Evolutionary conservation across 2,888 invertebrate genomes (phyloP).

Genomic region (Melanotus villosus): DNA sequence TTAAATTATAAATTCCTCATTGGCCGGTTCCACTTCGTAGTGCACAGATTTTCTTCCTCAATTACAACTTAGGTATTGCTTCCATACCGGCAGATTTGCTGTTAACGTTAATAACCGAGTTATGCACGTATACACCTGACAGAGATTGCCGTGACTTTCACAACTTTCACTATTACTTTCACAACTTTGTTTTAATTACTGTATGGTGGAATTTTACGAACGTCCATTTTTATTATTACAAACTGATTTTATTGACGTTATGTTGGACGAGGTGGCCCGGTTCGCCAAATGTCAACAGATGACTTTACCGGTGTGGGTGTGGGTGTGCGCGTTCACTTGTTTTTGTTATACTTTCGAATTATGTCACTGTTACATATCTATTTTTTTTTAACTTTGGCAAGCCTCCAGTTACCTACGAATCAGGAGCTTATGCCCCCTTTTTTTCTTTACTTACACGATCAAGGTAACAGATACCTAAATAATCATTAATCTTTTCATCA

Average conservation of each 20-base stretch:
- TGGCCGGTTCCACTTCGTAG: neutral
- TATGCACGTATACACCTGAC: slow-evolving; percentile 35
- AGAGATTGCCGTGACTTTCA: slow-evolving; percentile 47
- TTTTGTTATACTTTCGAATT: slow-evolving; percentile 29
- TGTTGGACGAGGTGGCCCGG: neutral
- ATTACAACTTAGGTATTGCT: neutral
- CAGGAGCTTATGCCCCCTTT: slow-evolving; percentile 9
- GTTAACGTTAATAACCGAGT: slow-evolving; percentile 16
- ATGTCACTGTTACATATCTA: slow-evolving; percentile 35
- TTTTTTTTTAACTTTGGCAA: slow-evolving; percentile 37
- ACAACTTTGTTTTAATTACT: slow-evolving; percentile 39
- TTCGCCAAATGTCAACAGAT: slow-evolving; percentile 10
- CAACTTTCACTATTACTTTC: slow-evolving; percentile 55
- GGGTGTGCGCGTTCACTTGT: neutral
- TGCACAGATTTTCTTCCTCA: slow-evolving; percentile 8
- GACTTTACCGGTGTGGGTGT: slow-evolving; percentile 5
- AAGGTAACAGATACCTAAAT: slow-evolving; percentile 1
- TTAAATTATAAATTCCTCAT: slow-evolving; percentile 19
- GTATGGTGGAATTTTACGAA: slow-evolving; percentile 21
- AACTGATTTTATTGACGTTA: slow-evolving; percentile 4
- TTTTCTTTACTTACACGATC: neutral
- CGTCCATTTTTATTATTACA: slow-evolving; percentile 6
- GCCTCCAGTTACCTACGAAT: slow-evolving; percentile 33
- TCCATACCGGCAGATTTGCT: too few relatives aligned
- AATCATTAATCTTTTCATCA: neutral